Conservation (phyloP, 2,888 invertebrate species). For the Neelides folsomi region DNA sequence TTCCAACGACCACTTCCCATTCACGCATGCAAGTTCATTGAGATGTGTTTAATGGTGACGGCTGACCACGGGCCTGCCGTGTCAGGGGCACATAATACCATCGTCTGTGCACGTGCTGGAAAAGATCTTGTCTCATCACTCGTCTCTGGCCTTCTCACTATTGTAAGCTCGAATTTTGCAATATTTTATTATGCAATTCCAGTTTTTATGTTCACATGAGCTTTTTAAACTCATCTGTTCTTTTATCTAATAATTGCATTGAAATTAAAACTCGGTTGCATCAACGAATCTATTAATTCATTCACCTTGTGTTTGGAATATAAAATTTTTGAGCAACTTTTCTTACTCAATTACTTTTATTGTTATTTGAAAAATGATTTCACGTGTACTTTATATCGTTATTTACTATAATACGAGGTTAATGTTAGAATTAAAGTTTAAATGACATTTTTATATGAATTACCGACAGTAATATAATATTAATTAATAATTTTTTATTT, state of each 20-base stretch:
- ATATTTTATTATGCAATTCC: slow-evolving; percentile 2
- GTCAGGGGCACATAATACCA: slow-evolving; percentile 96
- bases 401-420: too few species aligned
- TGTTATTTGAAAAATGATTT: neutral
- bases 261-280: too few species aligned
- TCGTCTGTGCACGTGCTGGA: slow-evolving; percentile 92
- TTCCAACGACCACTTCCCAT: slow-evolving; percentile 92
- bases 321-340: neutral
- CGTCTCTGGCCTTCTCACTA: slow-evolving; percentile 90
- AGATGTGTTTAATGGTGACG: slow-evolving; percentile 97
- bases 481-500: too few species aligned
- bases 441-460: too few species aligned
- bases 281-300: too few species aligned
- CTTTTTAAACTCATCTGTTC: too few species aligned
- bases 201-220: neutral
- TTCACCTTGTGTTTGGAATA: too few species aligned
- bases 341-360: neutral
- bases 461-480: too few species aligned
- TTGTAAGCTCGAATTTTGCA: slow-evolving; percentile 50
- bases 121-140: slow-evolving; percentile 93
- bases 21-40: slow-evolving; percentile 92
- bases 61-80: slow-evolving; percentile 95
- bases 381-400: too few species aligned
- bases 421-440: too few species aligned
- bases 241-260: too few species aligned